These are phyloP conservation scores for Caenorhabditis zanzibari DNA, from an alignment of 2,888 invertebrate species.

Conservation along the genomic window DNA sequence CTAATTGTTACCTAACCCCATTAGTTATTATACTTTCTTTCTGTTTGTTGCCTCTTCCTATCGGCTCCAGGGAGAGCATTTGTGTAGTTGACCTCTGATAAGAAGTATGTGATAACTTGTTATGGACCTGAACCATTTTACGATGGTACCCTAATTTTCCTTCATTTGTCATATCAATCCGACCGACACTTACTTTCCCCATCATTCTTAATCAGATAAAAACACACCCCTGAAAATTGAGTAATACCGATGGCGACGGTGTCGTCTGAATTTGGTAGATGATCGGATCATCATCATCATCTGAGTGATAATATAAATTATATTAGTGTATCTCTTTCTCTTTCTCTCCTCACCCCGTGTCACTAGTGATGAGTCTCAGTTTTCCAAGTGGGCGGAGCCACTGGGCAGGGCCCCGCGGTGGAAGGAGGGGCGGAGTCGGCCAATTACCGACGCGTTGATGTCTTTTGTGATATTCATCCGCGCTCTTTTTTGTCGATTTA, in stretches of 20 bases:
- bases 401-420: slow-evolving; percentile 5
- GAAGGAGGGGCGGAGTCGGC: slow-evolving; percentile 55
- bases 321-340: slow-evolving; percentile 29
- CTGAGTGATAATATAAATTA: slow-evolving; percentile 44
- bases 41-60: not conserved
- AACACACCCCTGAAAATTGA: slow-evolving; percentile 50
- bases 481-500: slow-evolving; percentile 30
- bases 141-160: slow-evolving; percentile 27
- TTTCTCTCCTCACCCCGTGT: slow-evolving; percentile 17
- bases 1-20: slow-evolving; percentile 19
- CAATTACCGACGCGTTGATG: slow-evolving; percentile 43
- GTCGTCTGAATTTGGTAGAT: slow-evolving; percentile 21
- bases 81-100: slow-evolving; percentile 50
- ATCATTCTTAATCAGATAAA: slow-evolving; percentile 60
- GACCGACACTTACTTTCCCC: slow-evolving; percentile 45
- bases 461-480: slow-evolving; percentile 26
- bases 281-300: slow-evolving; percentile 32
- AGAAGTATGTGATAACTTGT: slow-evolving; percentile 23
- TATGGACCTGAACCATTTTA: slow-evolving; percentile 11
- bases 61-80: slow-evolving; percentile 34
- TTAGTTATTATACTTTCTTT: slow-evolving; percentile 17
- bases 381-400: slow-evolving; percentile 54
- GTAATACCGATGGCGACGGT: slow-evolving; percentile 25
- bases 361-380: slow-evolving; percentile 65
- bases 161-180: slow-evolving; percentile 35